phyloP scores from a whole-genome alignment of 1,140 invertebrate genomes.

The Sycophaga agraensis region DNA sequence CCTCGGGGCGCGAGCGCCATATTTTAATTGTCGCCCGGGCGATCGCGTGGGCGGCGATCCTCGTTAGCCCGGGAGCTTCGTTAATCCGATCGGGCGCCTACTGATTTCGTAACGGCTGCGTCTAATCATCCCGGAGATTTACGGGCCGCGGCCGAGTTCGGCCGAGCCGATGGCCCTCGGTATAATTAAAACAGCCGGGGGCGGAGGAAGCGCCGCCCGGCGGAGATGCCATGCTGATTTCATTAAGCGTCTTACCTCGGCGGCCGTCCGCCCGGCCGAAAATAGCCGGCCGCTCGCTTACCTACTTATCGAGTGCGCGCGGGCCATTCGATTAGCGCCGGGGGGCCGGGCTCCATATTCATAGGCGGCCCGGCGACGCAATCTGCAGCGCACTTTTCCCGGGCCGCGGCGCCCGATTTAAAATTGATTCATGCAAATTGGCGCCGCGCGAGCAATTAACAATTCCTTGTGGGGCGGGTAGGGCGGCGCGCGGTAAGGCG shows the following conservation, averaged over 20 bases:
- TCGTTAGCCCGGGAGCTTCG: too few species aligned
- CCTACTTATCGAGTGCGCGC: background rate
- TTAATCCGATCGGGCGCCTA: conserved; percentile 27
- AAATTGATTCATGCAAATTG: conserved; percentile 60
- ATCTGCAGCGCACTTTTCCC: too few species aligned
- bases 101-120: conserved; percentile 52
- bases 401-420: conserved; percentile 53
- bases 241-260: conserved; percentile 54
- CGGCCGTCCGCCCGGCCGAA: conserved; percentile 28
- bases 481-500: background rate
- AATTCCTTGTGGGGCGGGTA: conserved; percentile 51
- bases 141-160: conserved; percentile 39
- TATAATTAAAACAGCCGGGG: conserved; percentile 7
- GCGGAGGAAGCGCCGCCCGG: conserved; percentile 31
- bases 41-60: too few species aligned
- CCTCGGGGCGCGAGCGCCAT: too few species aligned
- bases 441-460: conserved; percentile 58
- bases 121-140: conserved; percentile 53
- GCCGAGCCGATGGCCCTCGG: conserved; percentile 30
- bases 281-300: background rate
- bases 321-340: background rate
- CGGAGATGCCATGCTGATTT: conserved; percentile 49
- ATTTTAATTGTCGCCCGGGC: too few species aligned
- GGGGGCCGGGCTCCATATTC: background rate
- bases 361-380: too few species aligned